Percentiles rank a stretch among this genome's conserved stretches.
These are phyloP conservation scores for Forbesichthys agassizii DNA, from an alignment of 2,113 vertebrate species.

Conservation along the genomic window DNA sequence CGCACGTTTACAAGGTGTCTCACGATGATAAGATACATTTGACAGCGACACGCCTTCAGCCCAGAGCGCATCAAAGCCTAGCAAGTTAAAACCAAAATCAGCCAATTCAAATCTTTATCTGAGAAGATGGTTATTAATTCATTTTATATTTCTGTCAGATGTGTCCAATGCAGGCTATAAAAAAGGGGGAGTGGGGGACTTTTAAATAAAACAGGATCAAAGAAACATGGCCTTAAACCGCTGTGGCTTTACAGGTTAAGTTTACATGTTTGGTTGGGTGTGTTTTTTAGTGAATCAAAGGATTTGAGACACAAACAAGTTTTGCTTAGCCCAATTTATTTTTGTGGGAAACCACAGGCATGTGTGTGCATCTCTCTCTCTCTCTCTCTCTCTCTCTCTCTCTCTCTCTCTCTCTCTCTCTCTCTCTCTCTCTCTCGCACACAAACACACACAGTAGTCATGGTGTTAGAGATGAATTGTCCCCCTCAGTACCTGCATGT, in stretches of 20 bases:
- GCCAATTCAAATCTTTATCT: constrained; percentile 40
- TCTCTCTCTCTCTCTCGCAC: neutral
- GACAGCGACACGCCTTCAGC: constrained; percentile 22
- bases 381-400: too few species aligned
- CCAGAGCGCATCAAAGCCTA: constrained; percentile 11
- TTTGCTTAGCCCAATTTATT: neutral
- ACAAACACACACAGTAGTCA: constrained; percentile 8
- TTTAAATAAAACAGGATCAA: too few species aligned
- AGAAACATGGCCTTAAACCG: neutral
- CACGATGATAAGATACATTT: constrained; percentile 42
- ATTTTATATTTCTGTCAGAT: constrained; percentile 35
- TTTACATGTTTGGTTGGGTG: constrained; percentile 5
- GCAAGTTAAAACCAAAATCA: constrained; percentile 26
- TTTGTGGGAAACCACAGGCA: too few species aligned
- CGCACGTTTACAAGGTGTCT: constrained; percentile 37
- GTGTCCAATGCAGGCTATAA: neutral
- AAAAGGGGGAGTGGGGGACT: too few species aligned
- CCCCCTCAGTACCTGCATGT: constrained; percentile 43
- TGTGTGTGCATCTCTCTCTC: too few species aligned
- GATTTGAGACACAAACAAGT: neutral
- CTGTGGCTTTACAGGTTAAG: constrained; percentile 7
- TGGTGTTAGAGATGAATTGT: constrained; percentile 25
- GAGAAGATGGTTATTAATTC: constrained; percentile 34
- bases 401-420: neutral
- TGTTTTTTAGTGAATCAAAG: constrained; percentile 6